Conservation (phyloP, 2,113 vertebrate genomes). For the Vulpes lagopus region DNA sequence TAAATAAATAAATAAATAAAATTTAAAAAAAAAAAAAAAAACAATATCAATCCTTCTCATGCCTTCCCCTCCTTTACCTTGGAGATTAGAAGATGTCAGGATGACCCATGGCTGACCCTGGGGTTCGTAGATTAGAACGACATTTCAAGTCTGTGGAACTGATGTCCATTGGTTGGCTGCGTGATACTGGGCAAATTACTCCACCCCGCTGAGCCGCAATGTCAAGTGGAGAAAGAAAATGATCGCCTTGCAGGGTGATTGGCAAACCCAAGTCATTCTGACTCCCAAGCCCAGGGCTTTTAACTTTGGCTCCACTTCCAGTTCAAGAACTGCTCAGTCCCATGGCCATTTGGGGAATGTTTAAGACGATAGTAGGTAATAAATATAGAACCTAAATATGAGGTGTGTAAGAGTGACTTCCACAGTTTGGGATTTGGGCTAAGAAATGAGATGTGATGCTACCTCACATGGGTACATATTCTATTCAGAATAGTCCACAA, state of each 20-base stretch:
- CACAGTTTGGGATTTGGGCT: neutral
- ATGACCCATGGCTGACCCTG: slow-evolving; percentile 16
- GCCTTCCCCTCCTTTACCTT: neutral
- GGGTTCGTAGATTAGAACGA: slow-evolving; percentile 33
- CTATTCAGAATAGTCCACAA: neutral
- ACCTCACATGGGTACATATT: neutral
- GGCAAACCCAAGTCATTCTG: neutral
- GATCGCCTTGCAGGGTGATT: neutral
- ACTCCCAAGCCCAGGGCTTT: slow-evolving; percentile 14
- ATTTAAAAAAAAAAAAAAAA: too few species aligned
- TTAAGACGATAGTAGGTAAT: neutral
- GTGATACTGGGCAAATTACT: slow-evolving; percentile 13
- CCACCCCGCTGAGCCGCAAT: neutral
- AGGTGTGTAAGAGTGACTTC: neutral
- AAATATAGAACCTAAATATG: neutral
- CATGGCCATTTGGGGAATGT: neutral
- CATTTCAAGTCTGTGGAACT: slow-evolving; percentile 43
- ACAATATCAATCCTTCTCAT: neutral
- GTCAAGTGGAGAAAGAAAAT: slow-evolving; percentile 10
- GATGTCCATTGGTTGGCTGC: slow-evolving; percentile 14
- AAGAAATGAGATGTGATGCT: neutral
- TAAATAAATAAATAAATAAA: too few species aligned
- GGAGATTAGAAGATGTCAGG: slow-evolving; percentile 13
- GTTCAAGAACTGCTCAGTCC: neutral
- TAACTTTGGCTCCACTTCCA: neutral